Evolutionary conservation across 2,113 vertebrate genomes (phyloP).

Genomic region (Saccopteryx bilineata): DNA sequence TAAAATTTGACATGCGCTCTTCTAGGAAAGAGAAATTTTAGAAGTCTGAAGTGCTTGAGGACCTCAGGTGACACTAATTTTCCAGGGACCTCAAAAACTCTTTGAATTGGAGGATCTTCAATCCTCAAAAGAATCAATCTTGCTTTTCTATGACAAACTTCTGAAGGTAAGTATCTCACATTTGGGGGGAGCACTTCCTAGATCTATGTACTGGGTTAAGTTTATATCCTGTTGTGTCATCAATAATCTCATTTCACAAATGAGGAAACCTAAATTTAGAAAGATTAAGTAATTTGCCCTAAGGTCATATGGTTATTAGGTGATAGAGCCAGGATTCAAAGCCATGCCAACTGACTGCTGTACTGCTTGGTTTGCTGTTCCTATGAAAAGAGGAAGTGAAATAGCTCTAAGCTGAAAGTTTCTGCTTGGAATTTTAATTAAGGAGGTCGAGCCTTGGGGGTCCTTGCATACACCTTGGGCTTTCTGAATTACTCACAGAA

Average conservation of each 20-base stretch:
- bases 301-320: background rate
- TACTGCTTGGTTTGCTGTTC: background rate
- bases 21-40: background rate
- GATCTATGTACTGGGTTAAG: background rate
- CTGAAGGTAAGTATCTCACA: background rate
- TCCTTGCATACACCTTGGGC: background rate
- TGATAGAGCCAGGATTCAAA: background rate
- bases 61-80: background rate
- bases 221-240: background rate
- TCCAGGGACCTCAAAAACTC: background rate
- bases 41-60: background rate
- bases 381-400: background rate
- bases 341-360: background rate
- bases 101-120: background rate
- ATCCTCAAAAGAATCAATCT: background rate
- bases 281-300: background rate
- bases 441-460: background rate
- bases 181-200: slow-evolving; percentile 1
- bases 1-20: background rate
- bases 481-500: slow-evolving; percentile 54
- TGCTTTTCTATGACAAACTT: background rate
- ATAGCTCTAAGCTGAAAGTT: background rate
- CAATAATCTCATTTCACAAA: slow-evolving; percentile 15
- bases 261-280: slow-evolving; percentile 37
- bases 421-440: background rate